phyloP scores from a whole-genome alignment of 2,888 invertebrate species.

The Xanthostigma xanthostigma region DNA sequence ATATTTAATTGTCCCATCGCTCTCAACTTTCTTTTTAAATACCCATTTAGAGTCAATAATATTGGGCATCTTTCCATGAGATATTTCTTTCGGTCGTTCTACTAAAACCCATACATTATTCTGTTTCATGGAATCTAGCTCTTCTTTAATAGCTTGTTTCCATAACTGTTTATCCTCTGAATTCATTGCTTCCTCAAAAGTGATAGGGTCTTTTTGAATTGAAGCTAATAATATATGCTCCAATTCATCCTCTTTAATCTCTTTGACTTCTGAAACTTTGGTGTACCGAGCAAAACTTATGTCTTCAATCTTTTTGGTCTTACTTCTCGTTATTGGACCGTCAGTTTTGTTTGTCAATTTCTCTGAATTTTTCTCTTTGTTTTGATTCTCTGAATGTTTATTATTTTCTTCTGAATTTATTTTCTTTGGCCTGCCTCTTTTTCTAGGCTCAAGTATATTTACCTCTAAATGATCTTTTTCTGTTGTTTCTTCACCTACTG shows the following conservation, averaged over 20 bases:
- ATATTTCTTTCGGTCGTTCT: slow-evolving; percentile 4
- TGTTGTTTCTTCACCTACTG: slow-evolving; percentile 4
- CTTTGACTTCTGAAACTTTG: not conserved
- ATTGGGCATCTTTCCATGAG: too few species aligned
- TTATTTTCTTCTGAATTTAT: slow-evolving; percentile 6
- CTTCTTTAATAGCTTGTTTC: slow-evolving; percentile 4
- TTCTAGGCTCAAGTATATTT: slow-evolving; percentile 8
- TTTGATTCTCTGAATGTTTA: slow-evolving; percentile 4
- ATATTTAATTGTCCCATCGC: slow-evolving; percentile 6
- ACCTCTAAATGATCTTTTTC: too few species aligned
- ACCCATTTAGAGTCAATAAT: slow-evolving; percentile 10
- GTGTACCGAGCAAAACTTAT: too few species aligned
- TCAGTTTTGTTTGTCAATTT: too few species aligned
- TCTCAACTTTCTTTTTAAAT: slow-evolving; percentile 11
- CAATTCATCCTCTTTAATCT: not conserved
- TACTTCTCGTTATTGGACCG: too few species aligned
- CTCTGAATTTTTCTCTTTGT: too few species aligned
- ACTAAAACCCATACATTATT: slow-evolving; percentile 12
- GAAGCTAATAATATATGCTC: too few species aligned
- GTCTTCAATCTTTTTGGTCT: too few species aligned
- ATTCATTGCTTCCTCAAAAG: not conserved
- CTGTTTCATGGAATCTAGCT: slow-evolving; percentile 11
- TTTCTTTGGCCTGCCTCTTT: slow-evolving; percentile 11
- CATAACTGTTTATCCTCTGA: not conserved
- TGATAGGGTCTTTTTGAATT: too few species aligned